Base-by-base conservation (phyloP, 2,797 vertebrate species). In the Alosa sapidissima region DNA sequence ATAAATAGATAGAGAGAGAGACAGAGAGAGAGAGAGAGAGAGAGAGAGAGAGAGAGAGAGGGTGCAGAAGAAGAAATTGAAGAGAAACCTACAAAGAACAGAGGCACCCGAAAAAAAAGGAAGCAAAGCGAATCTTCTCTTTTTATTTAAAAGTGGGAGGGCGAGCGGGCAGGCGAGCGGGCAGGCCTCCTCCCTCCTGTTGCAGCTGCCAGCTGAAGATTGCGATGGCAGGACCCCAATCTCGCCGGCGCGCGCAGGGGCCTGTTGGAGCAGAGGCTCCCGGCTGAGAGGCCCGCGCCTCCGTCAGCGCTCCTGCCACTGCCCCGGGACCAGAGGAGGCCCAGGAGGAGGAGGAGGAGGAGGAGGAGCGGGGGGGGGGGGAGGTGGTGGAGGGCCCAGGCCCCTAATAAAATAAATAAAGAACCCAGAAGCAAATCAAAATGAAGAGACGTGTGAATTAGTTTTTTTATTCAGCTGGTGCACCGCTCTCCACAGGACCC, bases 361-460 rank as follows among this genome's bases (percentile, higher is more conserved):
- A 90, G 65, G 33, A 9, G 68, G 68, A 45, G 68, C n/a, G 68
- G 45, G 68, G 68, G 65, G 14, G 14, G 33, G 65, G 1, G 65
- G 65, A 41, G 10, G 13, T 4, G 65, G 13, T 3, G 13, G 65
- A 33, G 28, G 33, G 16, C 13, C 16, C 87, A 87, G 88, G 90
- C 93, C 93, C 93, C 93, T 95, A 95, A 96, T 96, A 91, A 94
- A 95, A 94, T 94, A 95, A 96, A 96, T 96, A 95, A 81, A 84
- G 81, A 84, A 75, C 68, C 36, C 41, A 41, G 41, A 41, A 41
- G 41, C 41, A 75, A 96, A 94, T 95, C 93, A 96, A 95, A 75
- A 95, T 95, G 95, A 95, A 94, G 87, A 91, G 92, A 92, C 89
- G 95, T 96, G 95, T 92, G 95, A 96, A 96, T 96, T 96, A 95